Percentiles rank a stretch among this genome's conserved stretches.
Evolutionary conservation across 2,797 vertebrate genomes (phyloP).

Genomic region (Leptatherina wallacei): DNA sequence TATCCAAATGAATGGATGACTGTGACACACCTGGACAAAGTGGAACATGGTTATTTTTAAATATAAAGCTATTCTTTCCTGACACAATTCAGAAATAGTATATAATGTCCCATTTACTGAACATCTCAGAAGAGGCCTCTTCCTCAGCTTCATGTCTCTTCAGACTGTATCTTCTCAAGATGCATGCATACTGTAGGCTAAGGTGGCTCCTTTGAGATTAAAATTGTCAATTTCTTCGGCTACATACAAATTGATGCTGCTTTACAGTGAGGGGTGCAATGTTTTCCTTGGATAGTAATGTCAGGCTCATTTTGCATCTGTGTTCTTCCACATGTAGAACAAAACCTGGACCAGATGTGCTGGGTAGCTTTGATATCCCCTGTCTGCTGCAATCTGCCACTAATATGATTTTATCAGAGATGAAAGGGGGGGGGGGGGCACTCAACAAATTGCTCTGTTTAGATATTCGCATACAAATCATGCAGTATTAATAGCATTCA

Average conservation of each 20-base stretch:
- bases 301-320: constrained; percentile 26
- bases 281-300: constrained; percentile 7
- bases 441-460: constrained; percentile 17
- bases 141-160: constrained; percentile 5
- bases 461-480: neutral
- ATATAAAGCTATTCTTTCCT: constrained; percentile 35
- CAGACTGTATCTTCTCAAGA: neutral
- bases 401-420: constrained; percentile 33
- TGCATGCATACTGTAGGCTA: neutral
- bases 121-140: constrained; percentile 20
- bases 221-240: constrained; percentile 26
- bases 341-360: constrained; percentile 32
- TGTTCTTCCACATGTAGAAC: constrained; percentile 37
- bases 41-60: constrained; percentile 59
- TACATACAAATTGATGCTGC: neutral
- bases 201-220: constrained; percentile 5
- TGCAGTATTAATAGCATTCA: neutral
- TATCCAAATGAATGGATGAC: constrained; percentile 13
- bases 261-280: constrained; percentile 3
- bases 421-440: constrained; percentile 34
- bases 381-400: constrained; percentile 16
- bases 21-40: constrained; percentile 52
- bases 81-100: constrained; percentile 65
- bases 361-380: constrained; percentile 34
- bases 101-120: constrained; percentile 53